Percentiles rank a stretch among this genome's conserved stretches.
Evolutionary conservation across 2,113 vertebrate genomes (phyloP).

Genomic region (Syngnathus floridae): DNA sequence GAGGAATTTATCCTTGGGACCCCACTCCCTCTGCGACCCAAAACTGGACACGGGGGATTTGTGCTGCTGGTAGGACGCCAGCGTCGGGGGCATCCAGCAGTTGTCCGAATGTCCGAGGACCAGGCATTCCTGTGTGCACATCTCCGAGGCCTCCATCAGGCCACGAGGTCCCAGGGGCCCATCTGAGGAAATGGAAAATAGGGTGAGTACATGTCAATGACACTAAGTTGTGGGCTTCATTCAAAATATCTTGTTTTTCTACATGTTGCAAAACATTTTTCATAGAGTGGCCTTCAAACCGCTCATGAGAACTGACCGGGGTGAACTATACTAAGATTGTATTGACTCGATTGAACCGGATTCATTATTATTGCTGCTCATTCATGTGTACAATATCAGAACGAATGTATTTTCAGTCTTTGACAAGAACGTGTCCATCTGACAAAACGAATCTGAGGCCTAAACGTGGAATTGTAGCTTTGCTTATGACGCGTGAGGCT

Average conservation of each 20-base stretch:
- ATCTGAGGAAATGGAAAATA: conserved; percentile 65
- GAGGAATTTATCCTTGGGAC: conserved; percentile 93
- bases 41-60: conserved; percentile 92
- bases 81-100: conserved; percentile 96
- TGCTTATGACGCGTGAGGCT: conserved; percentile 27
- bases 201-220: background rate
- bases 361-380: conserved; percentile 7
- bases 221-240: background rate
- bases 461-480: conserved; percentile 13
- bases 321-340: background rate
- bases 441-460: conserved; percentile 14
- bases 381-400: conserved; percentile 29
- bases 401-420: conserved; percentile 27
- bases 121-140: conserved; percentile 98
- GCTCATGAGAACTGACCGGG: background rate
- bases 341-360: background rate
- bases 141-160: conserved; percentile 95
- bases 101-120: conserved; percentile 98
- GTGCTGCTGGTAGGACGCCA: conserved; percentile 87
- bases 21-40: conserved; percentile 88
- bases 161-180: conserved; percentile 90
- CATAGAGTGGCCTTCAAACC: background rate
- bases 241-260: too few species aligned
- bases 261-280: background rate
- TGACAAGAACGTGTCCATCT: conserved; percentile 30